A percentile compares a stretch with the other conserved stretches of the same genome.
These are phyloP conservation scores for Peucedramus taeniatus DNA, from an alignment of 2,113 vertebrate genomes.

Conservation along the genomic window DNA sequence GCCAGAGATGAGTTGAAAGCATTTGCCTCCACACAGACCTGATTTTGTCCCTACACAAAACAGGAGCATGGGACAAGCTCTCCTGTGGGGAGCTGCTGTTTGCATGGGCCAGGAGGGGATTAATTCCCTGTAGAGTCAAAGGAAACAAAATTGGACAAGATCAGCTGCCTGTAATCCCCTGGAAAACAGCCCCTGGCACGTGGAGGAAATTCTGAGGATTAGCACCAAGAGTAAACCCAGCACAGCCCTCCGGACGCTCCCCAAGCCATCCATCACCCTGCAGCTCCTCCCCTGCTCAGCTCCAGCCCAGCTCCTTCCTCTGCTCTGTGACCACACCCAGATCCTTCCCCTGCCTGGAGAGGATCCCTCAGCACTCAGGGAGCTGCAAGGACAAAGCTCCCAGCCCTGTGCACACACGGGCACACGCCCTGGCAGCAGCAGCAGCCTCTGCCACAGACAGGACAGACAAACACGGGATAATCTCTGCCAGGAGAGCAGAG, in stretches of 20 bases:
- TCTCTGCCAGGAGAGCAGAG: not conserved
- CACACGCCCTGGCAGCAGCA: not conserved
- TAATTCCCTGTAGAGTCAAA: not conserved
- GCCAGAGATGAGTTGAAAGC: not conserved
- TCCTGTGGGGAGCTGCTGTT: not conserved
- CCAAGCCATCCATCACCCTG: not conserved
- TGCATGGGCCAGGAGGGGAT: not conserved
- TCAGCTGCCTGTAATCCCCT: not conserved
- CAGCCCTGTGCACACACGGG: not conserved
- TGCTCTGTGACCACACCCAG: too few relatives aligned
- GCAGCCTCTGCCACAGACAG: not conserved
- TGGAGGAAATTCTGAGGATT: not conserved
- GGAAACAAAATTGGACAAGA: not conserved
- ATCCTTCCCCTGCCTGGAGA: not conserved
- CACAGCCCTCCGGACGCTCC: not conserved
- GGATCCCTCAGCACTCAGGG: not conserved
- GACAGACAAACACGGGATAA: not conserved
- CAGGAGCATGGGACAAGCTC: not conserved
- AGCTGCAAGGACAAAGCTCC: too few relatives aligned
- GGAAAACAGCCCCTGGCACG: not conserved
- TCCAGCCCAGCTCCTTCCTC: not conserved
- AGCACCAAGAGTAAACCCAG: not conserved
- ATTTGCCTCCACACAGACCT: not conserved
- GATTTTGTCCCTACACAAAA: not conserved
- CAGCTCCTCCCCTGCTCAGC: not conserved